phyloP scores from a whole-genome alignment of 2,797 vertebrate genomes.

The Phataginus tricuspis region DNA sequence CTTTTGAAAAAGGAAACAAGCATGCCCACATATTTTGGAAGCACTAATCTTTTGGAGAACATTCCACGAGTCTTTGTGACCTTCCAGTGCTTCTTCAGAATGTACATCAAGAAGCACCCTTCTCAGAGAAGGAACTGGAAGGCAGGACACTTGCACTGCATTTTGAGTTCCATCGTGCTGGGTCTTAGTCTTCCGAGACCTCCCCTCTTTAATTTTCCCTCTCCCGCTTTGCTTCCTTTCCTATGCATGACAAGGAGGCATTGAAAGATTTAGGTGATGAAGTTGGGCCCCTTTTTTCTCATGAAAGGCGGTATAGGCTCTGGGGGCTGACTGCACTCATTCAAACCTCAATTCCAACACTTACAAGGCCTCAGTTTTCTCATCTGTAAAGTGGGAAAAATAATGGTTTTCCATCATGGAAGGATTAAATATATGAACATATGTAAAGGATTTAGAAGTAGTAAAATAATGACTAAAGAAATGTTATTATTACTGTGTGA shows the following conservation, averaged over 20 bases:
- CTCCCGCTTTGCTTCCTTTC: neutral
- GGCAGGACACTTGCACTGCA: neutral
- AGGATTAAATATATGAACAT: neutral
- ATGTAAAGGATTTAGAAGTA: neutral
- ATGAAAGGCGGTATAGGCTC: neutral
- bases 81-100: neutral
- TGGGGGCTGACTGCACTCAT: neutral
- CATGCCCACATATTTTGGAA: neutral
- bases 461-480: neutral
- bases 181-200: neutral
- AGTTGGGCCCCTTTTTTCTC: neutral
- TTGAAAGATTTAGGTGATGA: neutral
- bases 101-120: neutral
- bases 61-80: neutral
- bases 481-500: neutral
- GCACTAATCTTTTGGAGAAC: neutral
- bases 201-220: neutral
- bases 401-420: neutral
- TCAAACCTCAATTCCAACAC: neutral
- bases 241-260: neutral
- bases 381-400: neutral
- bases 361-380: neutral
- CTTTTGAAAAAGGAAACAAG: neutral
- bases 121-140: neutral
- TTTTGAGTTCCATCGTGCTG: neutral